Evolutionary conservation across 30 jellyfish, hydroid and myxozoan species (phyloP), one percentile per base, ranked within the genome.

Genomic region (Aurelia sp.): DNA sequence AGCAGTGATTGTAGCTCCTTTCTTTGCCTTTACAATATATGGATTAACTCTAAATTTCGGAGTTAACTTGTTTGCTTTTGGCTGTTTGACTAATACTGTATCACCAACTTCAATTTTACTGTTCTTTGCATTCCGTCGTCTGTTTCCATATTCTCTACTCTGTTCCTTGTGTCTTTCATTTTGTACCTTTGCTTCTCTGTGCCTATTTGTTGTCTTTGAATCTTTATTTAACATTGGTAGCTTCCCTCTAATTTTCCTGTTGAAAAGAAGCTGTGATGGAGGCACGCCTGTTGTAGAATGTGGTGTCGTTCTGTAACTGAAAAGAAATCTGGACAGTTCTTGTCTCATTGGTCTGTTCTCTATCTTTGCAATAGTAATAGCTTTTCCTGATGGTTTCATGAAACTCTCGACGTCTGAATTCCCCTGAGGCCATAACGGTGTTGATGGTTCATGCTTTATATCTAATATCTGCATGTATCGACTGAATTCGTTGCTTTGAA

Each of bases 281-380:
- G 86, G 58, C 7, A n/a, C 77, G 5, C 73, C 73, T 3, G 96
- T 87, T 22, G 72, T 66, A 31, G 69, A 35, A 74, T 79, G 88
- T 33, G 97, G 93, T 50, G 97, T 67, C 48, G 75, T 60, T 13
- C 78, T 35, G 73, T 62, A 66, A 11, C 61, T 68, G 13, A 86
- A 66, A n/a, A 87, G 74, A 24, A 87, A 27, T 30, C 75, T 40
- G 8, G 58, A 44, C 0, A 71, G 40, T 71, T 87, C 96, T 18
- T 81, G 97, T 41, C 76, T 64, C 94, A 85, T 69, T 58, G 47
- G 69, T 48, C 62, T 87, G 55, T 70, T 78, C 69, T 88, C 96
- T 2, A 60, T 35, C 7, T 38, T 30, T 21, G 97, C 88, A 30
- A 89, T 73, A 38, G 70, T 74, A 3, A 80, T 18, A 33, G 47